Conservation (phyloP, 2,888 invertebrate species). For the Schrankia costaestrigalis region DNA sequence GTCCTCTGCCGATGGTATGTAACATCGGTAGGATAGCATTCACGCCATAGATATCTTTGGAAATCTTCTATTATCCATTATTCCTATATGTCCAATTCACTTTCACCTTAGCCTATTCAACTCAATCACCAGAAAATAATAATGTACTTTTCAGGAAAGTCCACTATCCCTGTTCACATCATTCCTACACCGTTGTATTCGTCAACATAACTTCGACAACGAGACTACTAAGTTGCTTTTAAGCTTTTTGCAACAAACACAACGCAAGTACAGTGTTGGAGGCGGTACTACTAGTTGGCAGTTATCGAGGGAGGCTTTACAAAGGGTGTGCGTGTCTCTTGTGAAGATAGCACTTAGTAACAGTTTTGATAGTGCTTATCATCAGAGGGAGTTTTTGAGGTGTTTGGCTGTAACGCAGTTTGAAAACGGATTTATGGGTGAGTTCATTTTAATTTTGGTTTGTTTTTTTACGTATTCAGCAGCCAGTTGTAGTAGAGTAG, state of each 20-base stretch:
- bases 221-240: conserved; percentile 57
- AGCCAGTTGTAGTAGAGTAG: no score
- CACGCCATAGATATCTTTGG: no score
- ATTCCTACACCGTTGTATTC: conserved; percentile 79
- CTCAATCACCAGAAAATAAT: no score
- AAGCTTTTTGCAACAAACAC: conserved; percentile 59
- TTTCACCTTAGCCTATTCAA: no score
- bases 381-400: conserved; percentile 83
- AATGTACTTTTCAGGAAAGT: conserved; percentile 84
- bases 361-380: conserved; percentile 82
- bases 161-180: conserved; percentile 81
- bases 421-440: conserved; percentile 76
- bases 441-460: conserved; percentile 15
- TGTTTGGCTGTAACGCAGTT: conserved; percentile 80
- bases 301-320: conserved; percentile 77
- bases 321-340: conserved; percentile 79
- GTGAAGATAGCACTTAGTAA: conserved; percentile 82
- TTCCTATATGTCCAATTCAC: no score
- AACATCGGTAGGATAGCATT: no score
- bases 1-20: no score
- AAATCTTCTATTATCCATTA: no score
- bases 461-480: neutral
- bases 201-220: conserved; percentile 67
- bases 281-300: conserved; percentile 52
- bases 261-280: conserved; percentile 63